Base-by-base conservation (phyloP, 1,140 invertebrate species). In the Zophobas atratus region DNA sequence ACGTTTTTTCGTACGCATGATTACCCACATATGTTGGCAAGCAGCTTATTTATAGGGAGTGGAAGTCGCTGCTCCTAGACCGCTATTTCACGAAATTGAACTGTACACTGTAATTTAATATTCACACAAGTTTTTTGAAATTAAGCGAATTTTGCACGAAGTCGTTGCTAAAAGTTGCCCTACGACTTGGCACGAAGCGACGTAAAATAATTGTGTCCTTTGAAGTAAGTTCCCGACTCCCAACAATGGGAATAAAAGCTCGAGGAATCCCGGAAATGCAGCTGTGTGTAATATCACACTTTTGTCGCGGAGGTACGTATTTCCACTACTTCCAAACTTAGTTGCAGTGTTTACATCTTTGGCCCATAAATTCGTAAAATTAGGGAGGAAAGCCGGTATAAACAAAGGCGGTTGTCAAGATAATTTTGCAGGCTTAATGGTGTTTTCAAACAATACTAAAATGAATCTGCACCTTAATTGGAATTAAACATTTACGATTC, bases 11-110 rank as follows among this genome's bases (percentile, higher is more conserved):
- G 8, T n/a, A 39, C 60, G 60, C 60, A 67, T 67, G 60, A 67
- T 67, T 67, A 67, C 60, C 60, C 60, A 67, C 60, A 67, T 43
- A 43, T 67, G 60, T 67, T 67, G 32, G 60, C 35, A 67, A 43
- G 60, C 43, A 43, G 39, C 60, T 67, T 67, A 67, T 67, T 67
- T 46, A 41, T 43, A 67, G 60, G 39, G 60, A 67, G 39, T 67
- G 60, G 60, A 67, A 67, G 60, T 41, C 38, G n/a, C 6, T 51
- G 6, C 6, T 51, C 20, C 49, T 51, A n/a, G 6, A 20, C 49
- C 49, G 20, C n/a, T 20, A 20, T 6, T 5, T 20, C 20, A 2
- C 49, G 49, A 20, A n/a, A 51, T 4, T 51, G 3, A 51, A 20
- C 43, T 39, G 41, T 20, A 20, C 20, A 20, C 20, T 20, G 20